These are phyloP conservation scores for Congeria kusceri DNA, from an alignment of 2,888 invertebrate genomes.

Conservation along the genomic window DNA sequence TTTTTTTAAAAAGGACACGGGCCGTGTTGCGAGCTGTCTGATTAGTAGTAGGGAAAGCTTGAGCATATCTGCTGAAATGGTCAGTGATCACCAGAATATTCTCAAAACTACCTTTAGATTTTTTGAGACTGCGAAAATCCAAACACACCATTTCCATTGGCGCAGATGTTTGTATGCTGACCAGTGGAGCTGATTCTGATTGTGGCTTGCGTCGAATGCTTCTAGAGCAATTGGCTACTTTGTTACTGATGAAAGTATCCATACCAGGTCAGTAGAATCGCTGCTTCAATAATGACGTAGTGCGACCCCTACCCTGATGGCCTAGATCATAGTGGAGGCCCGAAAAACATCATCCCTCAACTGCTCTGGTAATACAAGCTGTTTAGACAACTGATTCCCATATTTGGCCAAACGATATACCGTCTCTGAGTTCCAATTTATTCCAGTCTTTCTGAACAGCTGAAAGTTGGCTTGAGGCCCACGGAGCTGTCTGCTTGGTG, in stretches of 20 bases:
- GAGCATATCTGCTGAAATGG: conserved; percentile 13
- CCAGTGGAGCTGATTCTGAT: conserved; percentile 5
- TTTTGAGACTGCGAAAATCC: neutral
- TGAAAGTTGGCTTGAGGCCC: neutral
- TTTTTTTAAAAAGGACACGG: neutral
- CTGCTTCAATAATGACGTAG: conserved; percentile 10
- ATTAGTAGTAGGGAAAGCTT: conserved; percentile 12
- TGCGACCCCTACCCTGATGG: conserved; percentile 15
- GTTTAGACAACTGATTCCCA: neutral
- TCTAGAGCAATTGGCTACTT: conserved; percentile 1
- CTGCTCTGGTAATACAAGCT: neutral
- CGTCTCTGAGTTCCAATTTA: conserved; percentile 8
- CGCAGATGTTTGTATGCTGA: conserved; percentile 1
- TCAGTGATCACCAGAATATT: conserved; percentile 8
- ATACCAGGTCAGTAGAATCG: conserved; percentile 5
- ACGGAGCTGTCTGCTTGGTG: conserved; percentile 6
- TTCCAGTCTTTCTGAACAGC: conserved; percentile 6
- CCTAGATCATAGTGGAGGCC: conserved; percentile 10
- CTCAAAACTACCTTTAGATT: conserved; percentile 9
- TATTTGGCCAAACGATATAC: conserved; percentile 4
- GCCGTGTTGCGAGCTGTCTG: conserved; percentile 6
- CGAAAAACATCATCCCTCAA: conserved; percentile 7
- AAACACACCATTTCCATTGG: conserved; percentile 21
- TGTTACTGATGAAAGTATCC: conserved; percentile 6
- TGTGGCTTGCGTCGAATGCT: conserved; percentile 4